phyloP scores from a whole-genome alignment of 30 jellyfish, hydroid and myxozoan species.

The Hydractinia symbiolongicarpus region DNA sequence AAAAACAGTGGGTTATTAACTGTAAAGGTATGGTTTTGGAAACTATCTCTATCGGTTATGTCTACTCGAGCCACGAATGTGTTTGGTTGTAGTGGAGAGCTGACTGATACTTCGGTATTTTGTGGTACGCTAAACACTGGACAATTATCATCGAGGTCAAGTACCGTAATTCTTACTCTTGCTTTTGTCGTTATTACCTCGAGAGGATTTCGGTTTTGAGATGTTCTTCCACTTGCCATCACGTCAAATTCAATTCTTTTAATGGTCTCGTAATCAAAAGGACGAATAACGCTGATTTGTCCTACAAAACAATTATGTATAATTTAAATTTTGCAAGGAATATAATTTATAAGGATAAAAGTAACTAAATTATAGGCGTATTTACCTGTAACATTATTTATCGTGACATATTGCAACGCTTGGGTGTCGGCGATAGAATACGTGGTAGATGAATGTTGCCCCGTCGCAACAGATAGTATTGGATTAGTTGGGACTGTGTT shows the following conservation, averaged over 20 bases:
- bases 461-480: constrained; percentile 9
- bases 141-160: constrained; percentile 36
- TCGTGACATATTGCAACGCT: constrained; percentile 7
- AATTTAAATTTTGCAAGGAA: not conserved
- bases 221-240: not conserved
- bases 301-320: not conserved
- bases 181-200: constrained; percentile 15
- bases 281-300: not conserved
- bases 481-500: not conserved
- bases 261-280: constrained; percentile 11
- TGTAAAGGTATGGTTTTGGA: not conserved
- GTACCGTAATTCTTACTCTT: constrained; percentile 9
- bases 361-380: too few relatives aligned
- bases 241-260: constrained; percentile 11
- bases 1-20: not conserved
- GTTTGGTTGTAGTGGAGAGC: constrained; percentile 17
- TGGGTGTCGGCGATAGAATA: not conserved
- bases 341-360: too few relatives aligned
- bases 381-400: constrained; percentile 16
- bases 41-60: constrained; percentile 35
- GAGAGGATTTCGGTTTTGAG: not conserved
- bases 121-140: not conserved
- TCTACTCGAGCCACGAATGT: constrained; percentile 42
- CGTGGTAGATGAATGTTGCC: not conserved
- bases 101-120: not conserved